Percentiles rank a stretch among this genome's conserved stretches.
Conservation (phyloP, 1,140 invertebrate species). For the Leptopilina boulardi region DNA sequence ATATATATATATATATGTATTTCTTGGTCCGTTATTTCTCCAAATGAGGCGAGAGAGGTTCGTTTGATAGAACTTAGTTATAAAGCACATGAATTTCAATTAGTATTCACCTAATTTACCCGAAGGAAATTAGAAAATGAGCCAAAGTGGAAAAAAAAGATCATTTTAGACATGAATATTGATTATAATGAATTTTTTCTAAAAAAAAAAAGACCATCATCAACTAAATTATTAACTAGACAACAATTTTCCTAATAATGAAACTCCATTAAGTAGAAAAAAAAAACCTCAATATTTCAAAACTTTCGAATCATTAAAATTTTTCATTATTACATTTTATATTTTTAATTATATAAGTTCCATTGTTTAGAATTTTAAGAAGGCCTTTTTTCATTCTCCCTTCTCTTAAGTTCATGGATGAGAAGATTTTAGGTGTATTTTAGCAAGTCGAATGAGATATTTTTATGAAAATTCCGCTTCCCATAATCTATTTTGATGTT, state of each 20-base stretch:
- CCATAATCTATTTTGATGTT: slow-evolving; percentile 14
- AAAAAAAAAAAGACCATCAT: no score
- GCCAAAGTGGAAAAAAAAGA: not conserved
- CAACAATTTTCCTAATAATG: not conserved
- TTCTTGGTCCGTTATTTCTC: not conserved
- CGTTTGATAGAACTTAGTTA: slow-evolving; percentile 12
- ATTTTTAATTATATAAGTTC: no score
- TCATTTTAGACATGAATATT: not conserved
- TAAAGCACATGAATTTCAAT: slow-evolving; percentile 28
- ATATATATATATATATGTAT: no score
- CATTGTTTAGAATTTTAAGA: no score
- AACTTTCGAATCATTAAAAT: not conserved
- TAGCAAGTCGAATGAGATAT: not conserved
- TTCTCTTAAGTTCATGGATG: no score
- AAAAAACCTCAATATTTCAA: not conserved
- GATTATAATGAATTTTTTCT: slow-evolving; percentile 11
- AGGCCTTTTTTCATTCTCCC: no score
- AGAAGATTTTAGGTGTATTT: not conserved
- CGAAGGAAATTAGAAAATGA: slow-evolving; percentile 7
- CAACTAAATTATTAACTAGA: no score
- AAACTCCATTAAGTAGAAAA: not conserved
- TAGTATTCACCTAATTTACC: slow-evolving; percentile 20
- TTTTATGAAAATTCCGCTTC: not conserved
- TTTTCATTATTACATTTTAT: not conserved
- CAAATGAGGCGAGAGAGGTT: slow-evolving; percentile 21